Base-by-base conservation (phyloP, 2,113 vertebrate species). In the Psophia crepitans region DNA sequence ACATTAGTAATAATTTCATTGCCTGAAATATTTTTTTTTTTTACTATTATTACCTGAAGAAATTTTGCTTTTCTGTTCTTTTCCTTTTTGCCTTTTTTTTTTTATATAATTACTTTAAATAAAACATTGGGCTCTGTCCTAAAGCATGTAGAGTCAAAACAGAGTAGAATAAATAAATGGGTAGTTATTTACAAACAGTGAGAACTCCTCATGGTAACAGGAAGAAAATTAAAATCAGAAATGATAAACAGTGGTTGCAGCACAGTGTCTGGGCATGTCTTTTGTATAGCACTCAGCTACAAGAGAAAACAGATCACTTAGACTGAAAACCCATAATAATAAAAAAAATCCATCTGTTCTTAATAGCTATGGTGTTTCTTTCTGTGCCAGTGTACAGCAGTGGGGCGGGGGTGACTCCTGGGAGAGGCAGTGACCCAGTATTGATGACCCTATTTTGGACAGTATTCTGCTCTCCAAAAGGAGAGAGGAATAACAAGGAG, bases 101-200 rank as follows among this genome's bases (percentile, higher is more conserved):
- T 64, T 90, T 77, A 60, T 53, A 15, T 43, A 43, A 43, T 43
- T 41, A 2, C n/a, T n/a, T 56, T 86, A 44, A 78, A 51, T 68
- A 53, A 76, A 65, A 33, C 46, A 9, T 35, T 91, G 61, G 15
- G 19, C n/a, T 11, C 5, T 70, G 8, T 76, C 49, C 54, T 79
- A 65, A 51, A 77, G 75, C 33, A 57, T 35, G 5, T 82, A 35
- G 73, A 79, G n/a, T 37, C 8, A 4, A 61, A 61, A n/a, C 23
- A n/a, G 64, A 68, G 53, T 43, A 65, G 41, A 73, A 61, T 60
- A 66, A 87, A 46, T 77, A 87, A 83, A 49, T 74, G 54, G 41
- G 37, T 91, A 37, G 86, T 93, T 92, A 63, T 96, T 95, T 96
- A 51, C 69, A 86, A 96, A 80, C 71, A 87, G 37, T 16, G 7